Conservation (phyloP, 2,888 invertebrate genomes). For the Patella ulyssiponensis region DNA sequence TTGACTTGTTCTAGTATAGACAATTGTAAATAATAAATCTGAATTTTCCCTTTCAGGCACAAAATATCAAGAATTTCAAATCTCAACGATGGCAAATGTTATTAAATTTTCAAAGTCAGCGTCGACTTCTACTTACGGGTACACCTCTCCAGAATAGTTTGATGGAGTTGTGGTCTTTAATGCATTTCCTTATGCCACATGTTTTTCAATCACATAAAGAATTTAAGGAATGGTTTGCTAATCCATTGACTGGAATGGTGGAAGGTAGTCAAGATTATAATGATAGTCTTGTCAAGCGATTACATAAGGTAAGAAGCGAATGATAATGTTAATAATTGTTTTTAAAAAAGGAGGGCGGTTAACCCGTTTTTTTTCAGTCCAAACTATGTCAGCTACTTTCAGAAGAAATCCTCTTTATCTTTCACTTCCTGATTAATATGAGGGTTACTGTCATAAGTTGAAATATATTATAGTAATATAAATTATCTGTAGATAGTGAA, state of each 20-base stretch:
- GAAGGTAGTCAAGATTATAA: constrained; percentile 93
- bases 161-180: constrained; percentile 96
- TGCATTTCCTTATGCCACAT: constrained; percentile 98
- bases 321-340: too few species aligned
- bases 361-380: too few species aligned
- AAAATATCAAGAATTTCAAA: constrained; percentile 99
- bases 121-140: constrained; percentile 84
- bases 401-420: too few species aligned
- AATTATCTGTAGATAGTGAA: not conserved
- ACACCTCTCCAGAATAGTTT: constrained; percentile 98
- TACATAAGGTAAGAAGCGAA: constrained; percentile 84
- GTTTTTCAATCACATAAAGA: constrained; percentile 87
- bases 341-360: too few species aligned
- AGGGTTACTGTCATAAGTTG: not conserved
- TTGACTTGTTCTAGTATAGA: not conserved
- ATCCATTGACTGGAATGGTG: constrained; percentile 96
- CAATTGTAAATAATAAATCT: not conserved
- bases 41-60: constrained; percentile 79
- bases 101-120: constrained; percentile 95
- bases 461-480: not conserved
- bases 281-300: constrained; percentile 87
- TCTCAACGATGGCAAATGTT: constrained; percentile 98
- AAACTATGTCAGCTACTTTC: too few species aligned
- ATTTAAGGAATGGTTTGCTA: constrained; percentile 96
- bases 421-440: not conserved